Percentiles rank a stretch among this genome's conserved stretches.
phyloP scores from a whole-genome alignment of 2,888 invertebrate genomes.

The Polia nebulosa region DNA sequence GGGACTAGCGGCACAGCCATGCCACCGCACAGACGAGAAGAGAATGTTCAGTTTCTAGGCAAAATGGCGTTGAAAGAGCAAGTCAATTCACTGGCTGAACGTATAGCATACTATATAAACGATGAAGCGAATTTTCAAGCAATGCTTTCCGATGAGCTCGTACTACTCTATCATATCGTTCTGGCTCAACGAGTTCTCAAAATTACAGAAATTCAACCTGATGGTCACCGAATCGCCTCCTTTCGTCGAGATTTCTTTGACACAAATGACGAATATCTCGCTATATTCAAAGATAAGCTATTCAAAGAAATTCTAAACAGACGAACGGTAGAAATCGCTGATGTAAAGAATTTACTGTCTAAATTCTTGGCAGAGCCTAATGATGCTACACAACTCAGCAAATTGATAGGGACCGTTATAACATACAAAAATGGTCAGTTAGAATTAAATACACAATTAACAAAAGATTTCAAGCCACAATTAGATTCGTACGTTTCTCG shows the following conservation, averaged over 20 bases:
- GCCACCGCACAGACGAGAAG: not conserved
- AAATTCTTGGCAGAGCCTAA: constrained; percentile 1
- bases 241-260: constrained; percentile 46
- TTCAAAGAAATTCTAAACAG: constrained; percentile 8
- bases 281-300: constrained; percentile 36
- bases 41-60: constrained; percentile 28
- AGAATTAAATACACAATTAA: constrained; percentile 5
- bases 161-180: constrained; percentile 49
- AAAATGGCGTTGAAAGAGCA: constrained; percentile 31
- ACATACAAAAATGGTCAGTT: constrained; percentile 26
- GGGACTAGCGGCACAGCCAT: not conserved
- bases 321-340: not conserved
- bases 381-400: constrained; percentile 24
- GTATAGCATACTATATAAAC: not conserved
- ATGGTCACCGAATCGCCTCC: constrained; percentile 24
- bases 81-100: constrained; percentile 29
- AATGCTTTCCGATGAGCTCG: constrained; percentile 30
- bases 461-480: constrained; percentile 7
- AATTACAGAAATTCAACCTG: constrained; percentile 25
- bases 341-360: not conserved
- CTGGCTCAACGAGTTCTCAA: constrained; percentile 39
- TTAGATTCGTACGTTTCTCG: constrained; percentile 23
- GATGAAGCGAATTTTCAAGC: constrained; percentile 1
- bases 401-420: constrained; percentile 43
- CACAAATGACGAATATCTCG: constrained; percentile 22